Evolutionary conservation across 2,113 vertebrate genomes (phyloP), one percentile per base, ranked within the genome.

Genomic region (Lynx canadensis): DNA sequence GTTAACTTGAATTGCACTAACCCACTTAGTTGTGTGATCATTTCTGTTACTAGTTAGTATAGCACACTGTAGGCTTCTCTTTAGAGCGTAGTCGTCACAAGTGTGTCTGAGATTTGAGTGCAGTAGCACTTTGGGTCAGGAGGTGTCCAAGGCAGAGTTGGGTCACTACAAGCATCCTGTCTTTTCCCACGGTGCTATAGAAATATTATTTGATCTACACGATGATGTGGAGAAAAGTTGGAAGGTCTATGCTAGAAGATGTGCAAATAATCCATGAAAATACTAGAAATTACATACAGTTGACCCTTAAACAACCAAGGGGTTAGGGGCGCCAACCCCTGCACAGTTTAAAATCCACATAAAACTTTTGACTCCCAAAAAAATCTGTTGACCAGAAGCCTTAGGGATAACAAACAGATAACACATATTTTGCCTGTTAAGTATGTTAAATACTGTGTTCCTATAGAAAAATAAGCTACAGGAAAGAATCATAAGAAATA

Each of bases 91-190:
- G 63, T 80, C 36, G 7, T 33, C 19, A 41, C 60, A 1, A 1
- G 2, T 50, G 8, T 31, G 7, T 7, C n/a, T 33, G 16, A 79
- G 15, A 3, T 18, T 57, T 18, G 38, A 29, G 4, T 36, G 7
- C 6, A 2, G 45, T 0, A 36, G 29, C 33, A 23, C 19, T 74
- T 71, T 8, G 13, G 21, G 23, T 48, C 0, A 2, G 15, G 11
- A 29, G 7, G 5, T 15, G 14, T 29, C 41, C 5, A 50, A 1
- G 12, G 4, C 23, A 25, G 31, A 94, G 38, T 41, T 38, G 33
- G 48, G 11, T 82, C 41, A 36, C 83, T n/a, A 0, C 48, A 81
- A 29, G 29, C 19, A 8, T 57, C 50, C 18, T 74, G 12, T 79
- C 63, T 57, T 85, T 86, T 84, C 41, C 11, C 33, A 27, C 36